Percentiles rank a stretch among this genome's conserved stretches.
phyloP scores from a whole-genome alignment of 2,797 vertebrate species.

The Rhyacichthys aspro region DNA sequence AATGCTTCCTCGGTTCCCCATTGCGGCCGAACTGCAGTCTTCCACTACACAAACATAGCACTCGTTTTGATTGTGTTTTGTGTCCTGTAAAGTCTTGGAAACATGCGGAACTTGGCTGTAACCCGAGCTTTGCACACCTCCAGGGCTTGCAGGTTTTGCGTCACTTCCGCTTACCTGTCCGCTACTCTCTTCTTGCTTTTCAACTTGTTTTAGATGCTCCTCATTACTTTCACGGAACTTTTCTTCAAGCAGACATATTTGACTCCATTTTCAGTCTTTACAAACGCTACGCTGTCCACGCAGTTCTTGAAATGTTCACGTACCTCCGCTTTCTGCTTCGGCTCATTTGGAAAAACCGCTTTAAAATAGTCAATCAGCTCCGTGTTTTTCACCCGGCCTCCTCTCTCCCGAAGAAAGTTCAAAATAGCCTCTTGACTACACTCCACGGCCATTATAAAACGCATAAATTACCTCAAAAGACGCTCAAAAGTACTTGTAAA shows the following conservation, averaged over 20 bases:
- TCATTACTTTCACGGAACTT: conserved; percentile 52
- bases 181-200: fast-evolving
- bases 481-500: not conserved
- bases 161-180: not conserved
- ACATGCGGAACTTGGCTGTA: conserved; percentile 34
- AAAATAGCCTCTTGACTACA: conserved; percentile 76
- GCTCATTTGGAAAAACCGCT: conserved; percentile 62
- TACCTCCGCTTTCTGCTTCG: conserved; percentile 57
- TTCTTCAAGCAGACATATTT: conserved; percentile 86
- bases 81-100: conserved; percentile 1
- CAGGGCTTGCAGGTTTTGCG: no score
- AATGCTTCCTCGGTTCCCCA: conserved; percentile 58
- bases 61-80: no score
- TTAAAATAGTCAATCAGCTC: conserved; percentile 83
- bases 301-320: conserved; percentile 79
- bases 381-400: conserved; percentile 78
- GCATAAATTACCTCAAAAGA: no score
- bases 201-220: not conserved
- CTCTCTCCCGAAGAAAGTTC: conserved; percentile 76
- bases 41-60: not conserved
- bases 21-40: not conserved
- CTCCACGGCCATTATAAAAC: conserved; percentile 70
- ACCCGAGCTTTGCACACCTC: conserved; percentile 52
- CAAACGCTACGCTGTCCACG: conserved; percentile 84
- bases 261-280: conserved; percentile 79